phyloP scores from a whole-genome alignment of 2,888 invertebrate species.

The Mesorhabditis belari region DNA sequence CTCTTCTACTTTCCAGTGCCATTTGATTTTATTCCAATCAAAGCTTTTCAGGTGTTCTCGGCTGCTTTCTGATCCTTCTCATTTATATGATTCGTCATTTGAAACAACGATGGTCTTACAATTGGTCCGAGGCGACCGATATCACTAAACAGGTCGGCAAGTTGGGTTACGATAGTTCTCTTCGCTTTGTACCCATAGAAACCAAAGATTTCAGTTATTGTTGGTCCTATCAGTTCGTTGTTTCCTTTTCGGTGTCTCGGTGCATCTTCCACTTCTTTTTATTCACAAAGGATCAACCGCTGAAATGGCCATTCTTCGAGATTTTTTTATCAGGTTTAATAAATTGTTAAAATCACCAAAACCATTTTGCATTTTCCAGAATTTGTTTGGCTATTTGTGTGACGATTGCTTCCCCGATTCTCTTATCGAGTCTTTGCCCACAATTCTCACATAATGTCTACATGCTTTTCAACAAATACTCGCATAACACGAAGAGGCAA shows the following conservation, averaged over 20 bases:
- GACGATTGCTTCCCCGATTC: slow-evolving; percentile 24
- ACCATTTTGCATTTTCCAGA: slow-evolving; percentile 1
- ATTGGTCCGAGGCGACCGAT: slow-evolving; percentile 26
- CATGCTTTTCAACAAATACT: slow-evolving; percentile 29
- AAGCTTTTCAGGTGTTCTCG: slow-evolving; percentile 13
- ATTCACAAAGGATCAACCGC: slow-evolving; percentile 14
- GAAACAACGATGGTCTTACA: slow-evolving; percentile 30
- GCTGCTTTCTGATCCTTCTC: slow-evolving; percentile 9
- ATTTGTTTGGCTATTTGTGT: slow-evolving; percentile 19
- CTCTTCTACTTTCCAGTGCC: too few species aligned
- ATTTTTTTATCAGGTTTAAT: slow-evolving; percentile 17
- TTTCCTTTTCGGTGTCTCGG: slow-evolving; percentile 18
- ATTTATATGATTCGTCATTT: slow-evolving; percentile 19
- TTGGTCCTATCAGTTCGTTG: slow-evolving; percentile 22
- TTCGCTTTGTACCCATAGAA: slow-evolving; percentile 1
- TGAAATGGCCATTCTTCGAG: slow-evolving; percentile 18
- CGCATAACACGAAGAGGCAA: slow-evolving; percentile 24
- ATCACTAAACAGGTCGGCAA: slow-evolving; percentile 15
- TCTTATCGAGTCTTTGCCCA: slow-evolving; percentile 14
- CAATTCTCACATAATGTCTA: slow-evolving; percentile 15
- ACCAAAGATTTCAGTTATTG: slow-evolving; percentile 6
- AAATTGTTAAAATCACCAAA: neutral
- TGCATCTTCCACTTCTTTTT: slow-evolving; percentile 26
- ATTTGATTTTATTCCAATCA: too few species aligned
- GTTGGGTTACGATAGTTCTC: neutral